These are phyloP conservation scores for Sphaerodactylus townsendi DNA, from an alignment of 2,113 vertebrate genomes.

Conservation along the genomic window DNA sequence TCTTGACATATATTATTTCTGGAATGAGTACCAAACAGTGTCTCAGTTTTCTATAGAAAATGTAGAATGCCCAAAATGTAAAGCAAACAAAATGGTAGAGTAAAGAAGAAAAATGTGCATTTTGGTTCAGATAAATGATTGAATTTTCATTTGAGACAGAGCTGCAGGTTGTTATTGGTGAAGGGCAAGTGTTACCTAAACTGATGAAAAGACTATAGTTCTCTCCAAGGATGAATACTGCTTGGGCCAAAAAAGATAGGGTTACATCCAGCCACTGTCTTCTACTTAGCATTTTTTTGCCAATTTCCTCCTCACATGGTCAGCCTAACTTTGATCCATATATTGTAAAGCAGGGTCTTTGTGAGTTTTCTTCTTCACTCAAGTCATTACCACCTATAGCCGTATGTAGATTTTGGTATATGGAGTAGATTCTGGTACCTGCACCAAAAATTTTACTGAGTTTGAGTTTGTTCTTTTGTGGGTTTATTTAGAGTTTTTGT, in stretches of 20 bases:
- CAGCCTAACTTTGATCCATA: too few species aligned
- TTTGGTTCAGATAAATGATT: background rate
- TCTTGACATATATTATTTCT: slow-evolving; percentile 3
- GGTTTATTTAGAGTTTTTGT: too few species aligned
- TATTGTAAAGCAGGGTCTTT: too few species aligned
- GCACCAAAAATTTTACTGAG: too few species aligned
- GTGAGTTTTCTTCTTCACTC: too few species aligned
- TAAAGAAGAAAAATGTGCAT: background rate
- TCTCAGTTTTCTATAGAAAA: background rate
- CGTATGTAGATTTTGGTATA: too few species aligned
- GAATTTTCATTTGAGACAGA: background rate
- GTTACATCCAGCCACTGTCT: too few species aligned
- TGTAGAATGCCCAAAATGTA: background rate
- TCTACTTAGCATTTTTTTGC: too few species aligned
- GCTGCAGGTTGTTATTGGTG: background rate
- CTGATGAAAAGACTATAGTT: background rate
- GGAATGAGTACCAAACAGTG: background rate
- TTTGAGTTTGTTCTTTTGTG: too few species aligned
- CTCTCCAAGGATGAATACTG: background rate
- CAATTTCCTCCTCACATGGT: too few species aligned
- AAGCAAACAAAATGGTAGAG: background rate
- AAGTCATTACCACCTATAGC: too few species aligned
- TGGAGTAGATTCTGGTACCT: too few species aligned
- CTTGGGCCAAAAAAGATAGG: background rate
- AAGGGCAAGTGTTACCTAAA: background rate